phyloP scores from a whole-genome alignment of 2,888 invertebrate genomes.

The Octodonta nipae region DNA sequence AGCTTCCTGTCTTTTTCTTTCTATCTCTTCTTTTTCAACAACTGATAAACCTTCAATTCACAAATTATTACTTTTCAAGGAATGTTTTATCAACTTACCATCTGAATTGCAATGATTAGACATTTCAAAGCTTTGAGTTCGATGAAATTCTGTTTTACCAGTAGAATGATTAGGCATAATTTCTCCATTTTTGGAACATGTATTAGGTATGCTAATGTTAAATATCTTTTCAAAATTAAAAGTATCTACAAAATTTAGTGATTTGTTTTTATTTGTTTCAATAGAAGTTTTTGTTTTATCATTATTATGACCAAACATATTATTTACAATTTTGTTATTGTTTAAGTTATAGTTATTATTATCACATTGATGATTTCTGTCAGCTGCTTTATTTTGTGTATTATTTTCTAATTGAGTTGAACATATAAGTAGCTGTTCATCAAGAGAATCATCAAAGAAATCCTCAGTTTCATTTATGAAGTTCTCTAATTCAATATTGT shows the following conservation, averaged over 20 bases:
- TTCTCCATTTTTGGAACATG: too few relatives aligned
- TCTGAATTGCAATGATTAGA: not conserved
- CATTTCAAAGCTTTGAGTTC: constrained; percentile 25
- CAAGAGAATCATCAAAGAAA: constrained; percentile 30
- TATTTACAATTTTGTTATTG: too few relatives aligned
- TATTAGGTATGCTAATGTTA: too few relatives aligned
- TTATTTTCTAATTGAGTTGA: not conserved
- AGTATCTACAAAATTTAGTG: too few relatives aligned
- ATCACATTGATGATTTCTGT: constrained; percentile 1
- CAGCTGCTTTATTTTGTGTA: not conserved
- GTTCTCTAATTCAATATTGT: not conserved
- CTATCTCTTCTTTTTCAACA: constrained; percentile 48
- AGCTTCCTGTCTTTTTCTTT: constrained; percentile 46
- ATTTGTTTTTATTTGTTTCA: too few relatives aligned
- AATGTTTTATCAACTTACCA: not conserved
- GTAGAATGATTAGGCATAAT: too few relatives aligned
- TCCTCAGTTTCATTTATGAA: constrained; percentile 8
- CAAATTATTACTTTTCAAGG: not conserved
- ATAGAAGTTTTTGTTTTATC: too few relatives aligned
- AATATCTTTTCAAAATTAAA: too few relatives aligned
- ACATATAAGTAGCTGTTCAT: constrained; percentile 25
- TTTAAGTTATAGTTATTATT: too few relatives aligned
- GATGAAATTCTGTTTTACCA: constrained; percentile 21
- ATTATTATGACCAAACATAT: not conserved
- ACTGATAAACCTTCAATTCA: constrained; percentile 16